Base-by-base conservation (phyloP, 2,888 invertebrate species). In the Silvanus unidentatus region DNA sequence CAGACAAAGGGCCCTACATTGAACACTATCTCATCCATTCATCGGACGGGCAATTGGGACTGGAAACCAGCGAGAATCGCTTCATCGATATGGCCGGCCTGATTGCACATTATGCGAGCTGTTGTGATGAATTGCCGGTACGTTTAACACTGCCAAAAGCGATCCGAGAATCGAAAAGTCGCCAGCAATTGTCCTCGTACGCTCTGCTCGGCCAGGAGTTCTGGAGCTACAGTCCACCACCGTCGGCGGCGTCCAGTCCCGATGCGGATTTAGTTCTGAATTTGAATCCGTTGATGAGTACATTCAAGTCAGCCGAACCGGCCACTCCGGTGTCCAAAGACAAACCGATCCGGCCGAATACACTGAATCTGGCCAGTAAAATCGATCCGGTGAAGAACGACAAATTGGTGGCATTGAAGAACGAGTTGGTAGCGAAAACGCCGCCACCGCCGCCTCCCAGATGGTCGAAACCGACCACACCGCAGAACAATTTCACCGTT, bases 11-110 rank as follows among this genome's bases (percentile, higher is more conserved):
- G 1, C 89, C 91, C 6, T 92, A 92, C 72, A 92, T 95, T 64
- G 95, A 97, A 69, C 96, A 97, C 73, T 97, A 96, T 76, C 81
- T 97, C 62, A 91, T 97, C 57, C 94, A 94, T 72, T 86, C 90
- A 11, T 79, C 83, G 39, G 80, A 79, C 34, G 86, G 87, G 42
- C 82, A 87, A 58, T 78, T 95, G 51, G 88, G 90, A 42, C 78
- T 97, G 55, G 95, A 97, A 73, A 94, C 94, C 47, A 95, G 95
- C 28, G 88, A 90, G 64, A 91, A 94, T 73, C 85, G 88, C 64
- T 97, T 97, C 72, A 86, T 88, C 68, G 90, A 90, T 62, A 91
- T 96, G 71, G 94, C 95, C 32, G 84, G 88, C 53, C 79, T 97
- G 56, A 89, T 97, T 57, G 90, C 91, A 42, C 91, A 96, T 74